A percentile compares a stretch with the other conserved stretches of the same genome.
Evolutionary conservation across 2,888 invertebrate genomes (phyloP).

Genomic region (Cantharis lateralis): DNA sequence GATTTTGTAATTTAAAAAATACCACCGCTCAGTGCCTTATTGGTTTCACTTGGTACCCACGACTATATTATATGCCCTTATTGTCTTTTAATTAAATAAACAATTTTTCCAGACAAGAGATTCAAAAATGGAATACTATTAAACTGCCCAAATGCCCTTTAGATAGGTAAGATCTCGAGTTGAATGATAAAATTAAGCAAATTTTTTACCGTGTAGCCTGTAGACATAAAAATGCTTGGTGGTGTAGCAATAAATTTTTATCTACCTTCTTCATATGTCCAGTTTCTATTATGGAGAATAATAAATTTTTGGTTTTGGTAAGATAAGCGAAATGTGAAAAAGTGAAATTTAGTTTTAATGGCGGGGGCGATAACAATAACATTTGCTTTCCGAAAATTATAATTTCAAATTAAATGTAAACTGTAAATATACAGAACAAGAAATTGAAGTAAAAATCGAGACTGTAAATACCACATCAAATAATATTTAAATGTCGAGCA

Average conservation of each 20-base stretch:
- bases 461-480: not conserved
- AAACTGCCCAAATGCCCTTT: no score
- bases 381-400: not conserved
- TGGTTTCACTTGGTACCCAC: no score
- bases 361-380: not conserved
- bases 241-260: not conserved
- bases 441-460: not conserved
- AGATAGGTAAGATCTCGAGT: no score
- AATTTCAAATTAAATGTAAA: not conserved
- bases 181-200: no score
- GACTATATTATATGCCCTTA: no score
- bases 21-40: no score
- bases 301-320: not conserved
- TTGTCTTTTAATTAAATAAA: no score
- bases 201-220: not conserved
- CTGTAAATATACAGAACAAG: not conserved
- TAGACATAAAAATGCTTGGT: not conserved
- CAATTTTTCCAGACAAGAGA: no score
- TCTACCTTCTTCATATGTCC: not conserved
- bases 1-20: no score
- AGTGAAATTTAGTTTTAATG: not conserved
- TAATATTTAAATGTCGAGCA: not conserved
- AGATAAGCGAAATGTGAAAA: not conserved
- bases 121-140: no score
- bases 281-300: not conserved